Evolutionary conservation across 2,113 vertebrate genomes (phyloP).

Genomic region (Rhadina sibilatrix): DNA sequence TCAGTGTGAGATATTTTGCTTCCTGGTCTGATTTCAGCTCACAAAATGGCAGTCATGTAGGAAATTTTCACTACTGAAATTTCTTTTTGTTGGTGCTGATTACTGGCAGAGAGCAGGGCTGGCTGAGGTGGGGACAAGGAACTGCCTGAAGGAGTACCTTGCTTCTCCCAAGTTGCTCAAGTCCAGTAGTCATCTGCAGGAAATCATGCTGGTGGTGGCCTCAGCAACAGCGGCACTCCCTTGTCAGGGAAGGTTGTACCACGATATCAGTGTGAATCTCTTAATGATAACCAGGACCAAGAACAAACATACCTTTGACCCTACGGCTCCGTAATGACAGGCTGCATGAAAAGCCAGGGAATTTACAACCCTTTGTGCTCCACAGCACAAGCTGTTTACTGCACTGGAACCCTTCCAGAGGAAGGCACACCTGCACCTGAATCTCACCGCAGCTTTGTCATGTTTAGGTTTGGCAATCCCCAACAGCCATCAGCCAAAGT

Average conservation of each 20-base stretch:
- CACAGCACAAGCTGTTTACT: not conserved
- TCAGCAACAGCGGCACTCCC: fast-evolving
- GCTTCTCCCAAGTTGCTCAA: not conserved
- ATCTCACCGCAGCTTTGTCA: not conserved
- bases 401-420: not conserved
- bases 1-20: conserved; percentile 8
- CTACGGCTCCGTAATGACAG: not conserved
- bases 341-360: not conserved
- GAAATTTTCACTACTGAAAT: not conserved
- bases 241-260: fast-evolving
- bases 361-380: not conserved
- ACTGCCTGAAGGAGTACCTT: not conserved
- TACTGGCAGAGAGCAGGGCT: not conserved
- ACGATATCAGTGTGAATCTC: fast-evolving
- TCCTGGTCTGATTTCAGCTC: not conserved
- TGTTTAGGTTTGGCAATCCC: fast-evolving
- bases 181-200: not conserved
- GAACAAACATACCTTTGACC: conserved; percentile 3
- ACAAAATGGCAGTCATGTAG: not conserved
- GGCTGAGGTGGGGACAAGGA: not conserved
- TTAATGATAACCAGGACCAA: not conserved
- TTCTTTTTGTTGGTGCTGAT: not conserved
- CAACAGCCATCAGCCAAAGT: not conserved
- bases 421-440: not conserved
- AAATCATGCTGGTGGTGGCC: fast-evolving